A percentile compares a stretch with the other conserved stretches of the same genome.
Conservation (phyloP, 2,888 invertebrate genomes). For the Gandaritis pyraliata region DNA sequence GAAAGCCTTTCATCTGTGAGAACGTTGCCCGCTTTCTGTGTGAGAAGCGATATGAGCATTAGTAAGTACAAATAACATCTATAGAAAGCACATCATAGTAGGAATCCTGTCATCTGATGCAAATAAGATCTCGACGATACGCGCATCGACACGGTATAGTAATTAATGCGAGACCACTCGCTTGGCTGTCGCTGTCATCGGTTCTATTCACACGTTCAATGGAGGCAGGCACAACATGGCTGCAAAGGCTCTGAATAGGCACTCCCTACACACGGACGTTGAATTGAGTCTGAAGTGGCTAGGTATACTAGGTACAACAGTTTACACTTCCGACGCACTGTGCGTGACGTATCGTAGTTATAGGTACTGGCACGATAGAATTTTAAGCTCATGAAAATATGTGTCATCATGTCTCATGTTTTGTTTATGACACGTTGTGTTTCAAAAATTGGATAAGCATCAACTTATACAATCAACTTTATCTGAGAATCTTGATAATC, state of each 20-base stretch:
- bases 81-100: slow-evolving; percentile 28
- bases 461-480: too few relatives aligned
- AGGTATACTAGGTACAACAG: slow-evolving; percentile 47
- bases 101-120: slow-evolving; percentile 52
- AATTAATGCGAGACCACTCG: slow-evolving; percentile 78
- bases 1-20: slow-evolving; percentile 50
- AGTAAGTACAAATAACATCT: slow-evolving; percentile 20
- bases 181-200: slow-evolving; percentile 63
- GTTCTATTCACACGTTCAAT: slow-evolving; percentile 76
- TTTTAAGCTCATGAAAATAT: not conserved
- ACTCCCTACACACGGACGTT: slow-evolving; percentile 64
- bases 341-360: not conserved
- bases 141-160: slow-evolving; percentile 57
- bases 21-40: slow-evolving; percentile 32
- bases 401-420: not conserved
- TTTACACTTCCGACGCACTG: slow-evolving; percentile 68
- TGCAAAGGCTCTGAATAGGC: slow-evolving; percentile 65
- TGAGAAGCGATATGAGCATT: slow-evolving; percentile 15
- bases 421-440: too few relatives aligned
- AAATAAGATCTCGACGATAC: slow-evolving; percentile 60
- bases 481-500: too few relatives aligned
- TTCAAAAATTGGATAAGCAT: too few relatives aligned
- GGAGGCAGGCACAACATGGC: slow-evolving; percentile 59
- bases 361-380: slow-evolving; percentile 2
- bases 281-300: slow-evolving; percentile 79